Evolutionary conservation across 2,888 invertebrate species (phyloP), one percentile per base, ranked within the genome.

Genomic region (Xanthorhoe designata): DNA sequence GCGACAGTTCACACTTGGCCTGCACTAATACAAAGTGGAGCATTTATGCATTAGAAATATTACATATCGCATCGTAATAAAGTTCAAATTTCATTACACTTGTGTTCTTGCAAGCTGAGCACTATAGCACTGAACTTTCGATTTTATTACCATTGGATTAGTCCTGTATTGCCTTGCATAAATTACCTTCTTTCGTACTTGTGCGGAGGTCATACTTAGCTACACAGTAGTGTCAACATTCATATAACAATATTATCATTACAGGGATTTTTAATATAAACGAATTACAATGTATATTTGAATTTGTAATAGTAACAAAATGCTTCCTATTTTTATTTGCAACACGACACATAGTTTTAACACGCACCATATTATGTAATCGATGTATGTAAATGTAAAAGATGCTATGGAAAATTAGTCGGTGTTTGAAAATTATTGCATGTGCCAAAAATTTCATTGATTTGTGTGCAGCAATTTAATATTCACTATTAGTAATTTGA

Each of bases 201-300:
- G 42, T 54, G 35, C 52, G 35, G 13, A 35, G 56, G 49, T 47
- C 59, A 59, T 64, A 64, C 80, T 86, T 70, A 69, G 66, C 51
- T 67, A 64, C 70, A 73, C 65, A 29, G 65, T 72, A 73, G 87
- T 88, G 90, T 87, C 89, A 56, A 83, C 66, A 51, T 53, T 88
- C 91, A 90, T 86, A 82, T 88, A 86, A 92, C 91, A 92, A 92
- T 93, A 93, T 91, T 90, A 87, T 91, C 88, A 90, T 91, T 92
- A 93, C 93, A 93, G 93, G 93, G 93, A 93, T 93, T 93, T n/a
- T 93, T 92, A 91, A 92, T 92, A 89, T 89, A 86, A 91, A 91
- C 83, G 82, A 88, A 88, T 89, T 86, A 87, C 86, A 86, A 84
- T 90, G 86, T 89, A 88, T 90, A 87, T 89, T 67, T 67, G 60